phyloP scores from a whole-genome alignment of 2,888 invertebrate genomes.

The Netelia fuscicornis region DNA sequence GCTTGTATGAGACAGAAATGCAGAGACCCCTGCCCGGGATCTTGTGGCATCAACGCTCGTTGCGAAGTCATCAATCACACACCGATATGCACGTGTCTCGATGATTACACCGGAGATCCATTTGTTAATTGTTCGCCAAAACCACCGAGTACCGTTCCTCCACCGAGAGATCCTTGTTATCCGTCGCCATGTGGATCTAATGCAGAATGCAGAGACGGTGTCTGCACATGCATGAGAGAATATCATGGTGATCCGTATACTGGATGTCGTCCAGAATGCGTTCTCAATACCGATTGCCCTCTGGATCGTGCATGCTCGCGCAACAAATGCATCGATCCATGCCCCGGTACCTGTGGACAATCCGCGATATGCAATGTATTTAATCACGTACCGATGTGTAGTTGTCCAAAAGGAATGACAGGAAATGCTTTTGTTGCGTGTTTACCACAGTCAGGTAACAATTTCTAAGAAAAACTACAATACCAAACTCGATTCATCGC shows the following conservation, averaged over 20 bases:
- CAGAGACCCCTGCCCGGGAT: slow-evolving; percentile 91
- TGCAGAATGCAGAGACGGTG: slow-evolving; percentile 88
- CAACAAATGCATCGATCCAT: slow-evolving; percentile 91
- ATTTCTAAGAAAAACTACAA: slow-evolving; percentile 83
- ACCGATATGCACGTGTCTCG: slow-evolving; percentile 90
- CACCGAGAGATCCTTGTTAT: slow-evolving; percentile 88
- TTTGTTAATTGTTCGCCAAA: slow-evolving; percentile 86
- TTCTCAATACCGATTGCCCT: slow-evolving; percentile 90
- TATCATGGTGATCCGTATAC: slow-evolving; percentile 91
- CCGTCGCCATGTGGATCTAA: slow-evolving; percentile 91
- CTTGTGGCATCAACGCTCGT: slow-evolving; percentile 90
- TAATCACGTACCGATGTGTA: slow-evolving; percentile 89
- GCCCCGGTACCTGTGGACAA: slow-evolving; percentile 89
- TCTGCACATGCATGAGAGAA: slow-evolving; percentile 90
- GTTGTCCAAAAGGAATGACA: slow-evolving; percentile 88
- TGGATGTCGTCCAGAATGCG: slow-evolving; percentile 92
- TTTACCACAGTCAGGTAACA: slow-evolving; percentile 81
- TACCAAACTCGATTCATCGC: not conserved
- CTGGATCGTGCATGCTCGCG: slow-evolving; percentile 89
- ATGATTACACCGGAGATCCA: slow-evolving; percentile 90
- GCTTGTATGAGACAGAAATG: slow-evolving; percentile 93
- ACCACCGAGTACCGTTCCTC: slow-evolving; percentile 81
- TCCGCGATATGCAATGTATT: slow-evolving; percentile 85
- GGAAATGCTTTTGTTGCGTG: slow-evolving; percentile 91
- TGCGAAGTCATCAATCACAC: slow-evolving; percentile 92